Conservation (phyloP, 2,113 vertebrate genomes). For the Miniopterus natalensis region DNA sequence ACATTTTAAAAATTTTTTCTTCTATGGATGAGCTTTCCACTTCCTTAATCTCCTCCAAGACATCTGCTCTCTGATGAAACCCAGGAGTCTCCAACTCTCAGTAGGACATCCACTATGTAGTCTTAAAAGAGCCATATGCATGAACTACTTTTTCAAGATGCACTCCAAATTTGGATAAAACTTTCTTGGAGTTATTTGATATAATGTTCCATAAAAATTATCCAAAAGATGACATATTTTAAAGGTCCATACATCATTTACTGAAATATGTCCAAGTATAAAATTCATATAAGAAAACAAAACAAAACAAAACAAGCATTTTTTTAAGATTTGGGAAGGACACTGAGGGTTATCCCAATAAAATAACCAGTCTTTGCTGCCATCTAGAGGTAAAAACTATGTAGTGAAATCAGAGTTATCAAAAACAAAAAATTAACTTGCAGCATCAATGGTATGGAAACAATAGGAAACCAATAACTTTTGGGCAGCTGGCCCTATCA, state of each 20-base stretch:
- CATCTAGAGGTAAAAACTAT: conserved; percentile 82
- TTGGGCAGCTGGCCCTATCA: background rate
- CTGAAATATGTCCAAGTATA: conserved; percentile 65
- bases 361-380: conserved; percentile 79
- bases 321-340: conserved; percentile 23
- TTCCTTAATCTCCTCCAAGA: conserved; percentile 67
- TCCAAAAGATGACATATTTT: conserved; percentile 73
- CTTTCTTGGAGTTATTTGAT: conserved; percentile 62
- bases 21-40: conserved; percentile 72
- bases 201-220: conserved; percentile 72
- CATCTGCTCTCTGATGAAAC: conserved; percentile 76
- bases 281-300: conserved; percentile 42
- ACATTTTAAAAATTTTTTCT: background rate
- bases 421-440: conserved; percentile 10
- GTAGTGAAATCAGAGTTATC: background rate
- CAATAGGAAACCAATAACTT: background rate
- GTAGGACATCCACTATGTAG: conserved; percentile 70
- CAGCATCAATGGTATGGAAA: background rate
- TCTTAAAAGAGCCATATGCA: conserved; percentile 71
- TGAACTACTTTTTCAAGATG: conserved; percentile 33
- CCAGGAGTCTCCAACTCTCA: conserved; percentile 55
- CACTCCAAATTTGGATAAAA: conserved; percentile 70
- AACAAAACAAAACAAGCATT: background rate
- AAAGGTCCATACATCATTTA: conserved; percentile 51
- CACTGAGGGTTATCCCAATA: background rate